Evolutionary conservation across 2,113 vertebrate genomes (phyloP).

Genomic region (Sminthopsis crassicaudata): DNA sequence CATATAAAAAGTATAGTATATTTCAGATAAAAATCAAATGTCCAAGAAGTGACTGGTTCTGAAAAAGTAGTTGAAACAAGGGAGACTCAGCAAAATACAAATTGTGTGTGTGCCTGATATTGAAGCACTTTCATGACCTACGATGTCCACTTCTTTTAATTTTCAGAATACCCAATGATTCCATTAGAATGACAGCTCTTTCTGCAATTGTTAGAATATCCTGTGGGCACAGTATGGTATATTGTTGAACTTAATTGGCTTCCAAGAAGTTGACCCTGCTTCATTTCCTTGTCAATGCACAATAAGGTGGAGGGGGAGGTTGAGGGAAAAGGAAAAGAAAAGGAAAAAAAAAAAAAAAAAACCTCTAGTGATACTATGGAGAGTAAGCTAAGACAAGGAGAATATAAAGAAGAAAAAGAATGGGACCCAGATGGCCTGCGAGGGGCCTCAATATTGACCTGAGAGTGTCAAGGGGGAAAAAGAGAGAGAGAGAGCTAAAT

Average conservation of each 20-base stretch:
- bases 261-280: background rate
- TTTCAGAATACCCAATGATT: background rate
- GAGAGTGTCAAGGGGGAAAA: background rate
- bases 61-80: constrained; percentile 7
- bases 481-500: background rate
- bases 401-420: background rate
- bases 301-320: background rate
- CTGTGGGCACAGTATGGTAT: background rate
- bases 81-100: background rate
- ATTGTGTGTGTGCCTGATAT: background rate
- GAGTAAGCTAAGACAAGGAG: background rate
- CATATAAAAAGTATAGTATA: background rate
- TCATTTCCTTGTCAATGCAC: background rate
- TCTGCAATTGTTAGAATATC: background rate
- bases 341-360: background rate
- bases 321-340: background rate
- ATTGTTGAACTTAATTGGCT: background rate
- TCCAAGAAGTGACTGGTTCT: constrained; percentile 14
- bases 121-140: background rate
- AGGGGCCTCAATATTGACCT: background rate
- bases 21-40: constrained; percentile 13
- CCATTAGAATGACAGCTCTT: background rate
- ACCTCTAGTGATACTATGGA: background rate
- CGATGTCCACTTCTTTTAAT: background rate
- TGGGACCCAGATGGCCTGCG: background rate